Base-by-base conservation (phyloP, 2,797 vertebrate species). In the Melanotaenia parkinsoni region DNA sequence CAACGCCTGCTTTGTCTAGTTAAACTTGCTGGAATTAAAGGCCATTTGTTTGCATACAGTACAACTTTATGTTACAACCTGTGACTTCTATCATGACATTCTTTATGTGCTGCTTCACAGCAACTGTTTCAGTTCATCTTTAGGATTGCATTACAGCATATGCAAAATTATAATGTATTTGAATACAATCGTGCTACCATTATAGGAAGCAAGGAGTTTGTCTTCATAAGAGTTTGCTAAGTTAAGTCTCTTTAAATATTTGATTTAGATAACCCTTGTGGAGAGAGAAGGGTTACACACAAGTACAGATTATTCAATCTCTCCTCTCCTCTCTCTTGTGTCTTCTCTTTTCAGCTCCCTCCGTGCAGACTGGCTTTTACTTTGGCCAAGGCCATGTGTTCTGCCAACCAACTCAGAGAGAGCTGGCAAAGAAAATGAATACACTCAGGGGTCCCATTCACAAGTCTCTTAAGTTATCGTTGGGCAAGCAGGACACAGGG, bases 381-480 rank as follows among this genome's bases (percentile, higher is more conserved):
- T 79, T 72, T 77, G 70, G 81, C 86, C 74, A 80, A 77, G 64
- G 61, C 72, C 68, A 62, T 45, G 32, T 57, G 62, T 66, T 61
- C 72, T 80, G 89, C 86, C 83, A 86, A 73, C 76, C 80, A 81
- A 70, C 77, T 83, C 82, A 75, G 68, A 76, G 75, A 74, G 76
- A 88, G 80, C 64, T 87, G 91, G 88, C 87, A 88, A 62, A 45
- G 63, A 87, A 84, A 79, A 80, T 58, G 72, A 91, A 88, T 74
- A 75, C 81, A 80, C 86, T 70, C 84, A 65, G 57, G 81, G 85
- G 87, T 78, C 82, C 77, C 80, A 82, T 89, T 85, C 84, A 89
- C 84, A 89, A 79, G 83, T 86, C 75, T 86, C 75, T 87, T 89
- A 86, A 79, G 82, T 85, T 85, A 86, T 86, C 67, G 59, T 65